Evolutionary conservation across 2,797 vertebrate species (phyloP).

Genomic region (Coranthus polyacanthus): DNA sequence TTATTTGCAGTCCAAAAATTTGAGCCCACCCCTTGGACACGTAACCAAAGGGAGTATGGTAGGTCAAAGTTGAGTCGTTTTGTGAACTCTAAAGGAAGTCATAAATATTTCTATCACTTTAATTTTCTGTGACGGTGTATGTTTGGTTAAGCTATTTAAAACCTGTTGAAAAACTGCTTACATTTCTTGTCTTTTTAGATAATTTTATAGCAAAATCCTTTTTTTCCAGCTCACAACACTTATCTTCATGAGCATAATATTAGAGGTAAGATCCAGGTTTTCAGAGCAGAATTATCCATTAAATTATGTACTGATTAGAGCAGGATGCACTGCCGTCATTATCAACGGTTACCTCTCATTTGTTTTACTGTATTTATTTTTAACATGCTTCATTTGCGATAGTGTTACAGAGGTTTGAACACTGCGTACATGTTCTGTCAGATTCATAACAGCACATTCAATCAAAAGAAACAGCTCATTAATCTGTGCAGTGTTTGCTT

Average conservation of each 20-base stretch:
- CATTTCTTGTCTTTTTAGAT: not conserved
- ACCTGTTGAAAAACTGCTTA: not conserved
- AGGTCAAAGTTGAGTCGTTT: not conserved
- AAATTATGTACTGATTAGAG: constrained; percentile 1
- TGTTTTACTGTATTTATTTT: constrained; percentile 16
- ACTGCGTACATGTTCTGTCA: constrained; percentile 18
- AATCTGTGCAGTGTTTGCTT: constrained; percentile 30
- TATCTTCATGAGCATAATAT: too few species aligned
- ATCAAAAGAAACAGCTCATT: constrained; percentile 18
- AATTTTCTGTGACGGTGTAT: not conserved
- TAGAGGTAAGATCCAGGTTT: too few species aligned
- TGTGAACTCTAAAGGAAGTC: constrained; percentile 6
- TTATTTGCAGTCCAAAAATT: too few species aligned
- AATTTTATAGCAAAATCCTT: too few species aligned
- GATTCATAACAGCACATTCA: constrained; percentile 1
- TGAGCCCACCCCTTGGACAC: too few species aligned
- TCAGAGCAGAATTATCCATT: too few species aligned
- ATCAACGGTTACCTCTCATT: constrained; percentile 16
- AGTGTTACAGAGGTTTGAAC: constrained; percentile 15
- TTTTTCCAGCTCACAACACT: too few species aligned
- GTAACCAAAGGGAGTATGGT: too few species aligned
- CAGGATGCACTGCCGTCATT: not conserved
- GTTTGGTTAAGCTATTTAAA: constrained; percentile 7
- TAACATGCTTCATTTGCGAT: constrained; percentile 8
- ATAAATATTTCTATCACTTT: constrained; percentile 1